Base-by-base conservation (phyloP, 2,797 vertebrate genomes). In the Octomys mimax region DNA sequence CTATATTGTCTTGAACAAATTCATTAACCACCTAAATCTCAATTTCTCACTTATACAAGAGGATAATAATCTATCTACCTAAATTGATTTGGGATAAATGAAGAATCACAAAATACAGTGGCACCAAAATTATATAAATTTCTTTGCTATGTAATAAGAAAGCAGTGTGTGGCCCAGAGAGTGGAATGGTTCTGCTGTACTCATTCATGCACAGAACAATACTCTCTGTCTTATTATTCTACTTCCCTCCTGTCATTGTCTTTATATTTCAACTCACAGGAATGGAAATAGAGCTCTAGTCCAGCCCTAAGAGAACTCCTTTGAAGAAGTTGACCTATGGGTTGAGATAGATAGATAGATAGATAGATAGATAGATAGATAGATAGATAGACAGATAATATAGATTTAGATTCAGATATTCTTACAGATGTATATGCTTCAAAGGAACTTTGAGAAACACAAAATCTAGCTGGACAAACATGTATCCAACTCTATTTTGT, bases 41-140 rank as follows among this genome's bases (percentile, higher is more conserved):
- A 14, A 49, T 39, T 83, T 91, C 66, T 94, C 46, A 13, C 73
- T 86, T 89, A 33, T 75, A 92, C 91, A 94, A 87, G 9, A 26
- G 24, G 61, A 57, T 39, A 33, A 86, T n/a, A 89, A 59, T 78
- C 85, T 22, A 68, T 12, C 21, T 78, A 46, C 49, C 8, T 87
- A 87, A 87, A 92, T 42, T 80, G 78, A 77, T 42, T 4, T 62
- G n/a, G 21, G 3, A 18, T 54, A 73, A 87, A 71, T 64, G 52
- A 80, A 70, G 18, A 80, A 6, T 87, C 85, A 22, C 64, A 78
- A 57, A 90, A 61, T 31, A 61, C 14, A 86, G 61, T 52, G 36
- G 22, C 57, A 81, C 75, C 70, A 80, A 68, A 12, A 14, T 18
- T 28, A 28, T 14, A 33, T 21, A 33, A 16, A 13, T 83, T 71